Base-by-base conservation (phyloP, 2,113 vertebrate species). In the Dryoscopus gambensis region DNA sequence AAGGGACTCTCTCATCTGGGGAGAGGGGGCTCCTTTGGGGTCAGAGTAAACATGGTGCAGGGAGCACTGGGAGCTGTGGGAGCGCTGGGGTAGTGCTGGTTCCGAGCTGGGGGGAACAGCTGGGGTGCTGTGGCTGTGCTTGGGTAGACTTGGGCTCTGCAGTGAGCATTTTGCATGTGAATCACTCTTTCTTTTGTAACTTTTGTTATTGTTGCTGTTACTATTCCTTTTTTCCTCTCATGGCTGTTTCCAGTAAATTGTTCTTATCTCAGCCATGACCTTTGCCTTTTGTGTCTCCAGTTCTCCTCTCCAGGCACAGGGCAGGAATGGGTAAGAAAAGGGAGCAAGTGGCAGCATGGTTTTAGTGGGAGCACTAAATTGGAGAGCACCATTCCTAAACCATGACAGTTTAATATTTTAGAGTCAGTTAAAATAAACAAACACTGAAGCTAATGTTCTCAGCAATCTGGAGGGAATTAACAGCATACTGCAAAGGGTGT, bases 391-490 rank as follows among this genome's bases (percentile, higher is more conserved):
- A 31, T 40, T 40, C 55, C 47, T 47, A 76, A 89, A 69, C 47
- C 55, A 76, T 1, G 2, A 21, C 21, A 55, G 39, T 86, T 92
- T 77, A 89, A 67, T 96, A 93, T 83, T 95, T 93, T 86, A 90
- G 76, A 92, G 88, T 74, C 79, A 78, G 79, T 88, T 94, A 86
- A 92, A 96, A 95, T 62, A 95, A 92, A 93, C 83, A 93, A 95
- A 91, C 71, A 68, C 52, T 90, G 88, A 59, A 81, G 90, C 90
- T 90, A 70, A 94, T 78, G 75, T 91, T 94, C 88, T 28, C 40
- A 88, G 85, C 90, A 92, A 81, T 94, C 95, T 95, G 95, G 85
- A 96, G 92, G 92, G 93, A 93, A 90, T 94, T 96, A 90, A 64
- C 75, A 73, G 64, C 84, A 82, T 25, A 12, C 63, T 37, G 83